These are phyloP conservation scores for Erpetoichthys calabaricus DNA, from an alignment of 2,797 vertebrate species.

Conservation along the genomic window DNA sequence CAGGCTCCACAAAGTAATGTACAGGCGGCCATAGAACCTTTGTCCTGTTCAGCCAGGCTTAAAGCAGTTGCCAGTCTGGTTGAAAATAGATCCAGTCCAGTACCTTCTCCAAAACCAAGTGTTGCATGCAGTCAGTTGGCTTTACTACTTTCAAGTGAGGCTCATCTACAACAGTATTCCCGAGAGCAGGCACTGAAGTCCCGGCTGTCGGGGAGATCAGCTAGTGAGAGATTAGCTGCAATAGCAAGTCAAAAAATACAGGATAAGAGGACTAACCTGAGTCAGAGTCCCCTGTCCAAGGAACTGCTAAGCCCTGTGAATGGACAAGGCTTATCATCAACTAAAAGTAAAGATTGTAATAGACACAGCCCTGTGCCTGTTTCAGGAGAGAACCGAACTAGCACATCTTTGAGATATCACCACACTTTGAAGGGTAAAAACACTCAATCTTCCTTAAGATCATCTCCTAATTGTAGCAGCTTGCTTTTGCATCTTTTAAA, in stretches of 20 bases:
- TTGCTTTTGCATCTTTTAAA: constrained; percentile 87
- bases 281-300: constrained; percentile 50
- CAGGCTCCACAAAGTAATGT: constrained; percentile 54
- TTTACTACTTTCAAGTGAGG: constrained; percentile 90
- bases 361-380: constrained; percentile 56
- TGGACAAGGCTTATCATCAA: constrained; percentile 60
- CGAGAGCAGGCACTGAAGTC: constrained; percentile 91
- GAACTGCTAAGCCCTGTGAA: constrained; percentile 63
- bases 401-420: constrained; percentile 33
- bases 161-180: constrained; percentile 94
- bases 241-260: constrained; percentile 74
- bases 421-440: constrained; percentile 55
- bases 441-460: constrained; percentile 63
- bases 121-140: constrained; percentile 93
- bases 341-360: constrained; percentile 42
- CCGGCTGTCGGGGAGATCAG: constrained; percentile 79
- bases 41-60: constrained; percentile 82
- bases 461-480: constrained; percentile 80
- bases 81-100: constrained; percentile 83
- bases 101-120: constrained; percentile 86
- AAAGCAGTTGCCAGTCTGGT: constrained; percentile 95
- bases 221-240: constrained; percentile 86
- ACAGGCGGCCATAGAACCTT: constrained; percentile 54
- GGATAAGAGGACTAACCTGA: constrained; percentile 64
- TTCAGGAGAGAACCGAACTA: constrained; percentile 43